Evolutionary conservation across 2,888 invertebrate genomes (phyloP), one percentile per base, ranked within the genome.

Genomic region (Eurois occulta): DNA sequence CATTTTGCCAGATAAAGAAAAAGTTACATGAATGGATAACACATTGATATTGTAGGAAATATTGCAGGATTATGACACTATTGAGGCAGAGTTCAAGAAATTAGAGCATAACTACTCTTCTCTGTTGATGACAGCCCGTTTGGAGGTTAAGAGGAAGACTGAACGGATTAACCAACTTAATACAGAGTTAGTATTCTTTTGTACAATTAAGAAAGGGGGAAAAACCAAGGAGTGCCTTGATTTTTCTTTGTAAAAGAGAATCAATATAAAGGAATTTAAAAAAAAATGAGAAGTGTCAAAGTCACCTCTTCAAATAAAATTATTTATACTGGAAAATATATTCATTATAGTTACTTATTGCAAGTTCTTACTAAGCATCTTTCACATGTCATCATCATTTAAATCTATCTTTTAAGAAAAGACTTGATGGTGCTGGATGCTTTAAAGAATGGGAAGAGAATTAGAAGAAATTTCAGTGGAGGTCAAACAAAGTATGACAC

Each of bases 21-120:
- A 75, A 68, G 62, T 70, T 46, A 68, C 67, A 78, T 77, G 95
- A 90, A 93, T 91, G 93, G 93, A 94, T 95, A 91, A 78, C 92
- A 91, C 94, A 95, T 95, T 96, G 95, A 96, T 91, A 92, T 92
- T 95, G 78, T 94, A 96, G 96, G 93, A 92, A 88, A 95, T 96
- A 88, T 96, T 96, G 78, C 96, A 96, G 96, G 96, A 95, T 86
- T 95, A 94, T 89, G 95, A 96, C 81, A 94, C 90, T 67, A 75
- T 96, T 43, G 88, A 91, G 11, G 84, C 88, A 7, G 95, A 95
- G 80, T 94, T 93, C 82, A 94, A 94, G 75, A 93, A 90, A 75
- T 86, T 96, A 77, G 93, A 95, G 85, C 81, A 83, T 6, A 96
- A 96, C 84, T 96, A 95, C 84, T 95, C 96, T 24, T 95, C 96